Percentiles rank a stretch among this genome's conserved stretches.
Evolutionary conservation across 2,888 invertebrate species (phyloP).

Genomic region (Drosophila neotestacea): DNA sequence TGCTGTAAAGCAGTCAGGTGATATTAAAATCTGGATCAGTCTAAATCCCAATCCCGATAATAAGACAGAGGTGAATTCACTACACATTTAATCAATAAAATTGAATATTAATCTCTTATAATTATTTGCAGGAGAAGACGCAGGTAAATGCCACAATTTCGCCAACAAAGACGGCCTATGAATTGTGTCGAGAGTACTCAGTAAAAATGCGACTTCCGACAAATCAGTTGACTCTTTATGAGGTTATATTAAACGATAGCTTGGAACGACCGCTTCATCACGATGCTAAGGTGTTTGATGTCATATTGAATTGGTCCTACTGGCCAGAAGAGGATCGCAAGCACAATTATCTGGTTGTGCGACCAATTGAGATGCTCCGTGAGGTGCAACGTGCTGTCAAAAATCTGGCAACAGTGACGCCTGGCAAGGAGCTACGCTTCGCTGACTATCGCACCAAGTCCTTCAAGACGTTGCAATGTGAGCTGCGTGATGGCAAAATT

Average conservation of each 20-base stretch:
- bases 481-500: constrained; percentile 92
- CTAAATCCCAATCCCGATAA: constrained; percentile 87
- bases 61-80: constrained; percentile 86
- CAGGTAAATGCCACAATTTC: constrained; percentile 87
- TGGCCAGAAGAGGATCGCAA: constrained; percentile 95
- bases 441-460: constrained; percentile 91
- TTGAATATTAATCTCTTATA: background rate
- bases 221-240: constrained; percentile 91
- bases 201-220: constrained; percentile 88
- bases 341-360: constrained; percentile 91
- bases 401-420: constrained; percentile 87
- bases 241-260: constrained; percentile 91
- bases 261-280: constrained; percentile 92
- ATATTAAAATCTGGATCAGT: constrained; percentile 92
- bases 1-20: constrained; percentile 90
- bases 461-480: constrained; percentile 92
- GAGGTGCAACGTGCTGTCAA: constrained; percentile 86
- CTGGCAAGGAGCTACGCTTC: constrained; percentile 92
- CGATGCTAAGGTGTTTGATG: constrained; percentile 87
- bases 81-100: constrained; percentile 27
- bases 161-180: constrained; percentile 91
- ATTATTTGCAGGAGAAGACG: constrained; percentile 80
- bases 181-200: constrained; percentile 90
- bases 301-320: constrained; percentile 91
- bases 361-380: constrained; percentile 85